Conservation (phyloP, 2,797 vertebrate species). For the Arrhamphus sclerolepis region DNA sequence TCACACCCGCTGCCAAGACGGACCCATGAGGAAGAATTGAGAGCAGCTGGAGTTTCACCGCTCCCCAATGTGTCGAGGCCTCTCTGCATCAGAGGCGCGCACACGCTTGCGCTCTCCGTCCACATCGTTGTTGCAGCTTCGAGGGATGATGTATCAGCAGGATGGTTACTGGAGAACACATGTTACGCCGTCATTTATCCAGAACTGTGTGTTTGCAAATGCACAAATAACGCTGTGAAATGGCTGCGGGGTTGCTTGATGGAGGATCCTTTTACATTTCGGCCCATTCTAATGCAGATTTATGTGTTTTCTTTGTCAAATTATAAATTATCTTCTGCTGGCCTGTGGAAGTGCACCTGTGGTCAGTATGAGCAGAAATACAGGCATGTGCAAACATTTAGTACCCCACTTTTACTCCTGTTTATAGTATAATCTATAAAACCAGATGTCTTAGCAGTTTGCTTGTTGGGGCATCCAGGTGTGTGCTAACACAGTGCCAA, state of each 20-base stretch:
- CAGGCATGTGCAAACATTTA: too few relatives aligned
- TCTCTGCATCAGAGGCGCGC: constrained; percentile 29
- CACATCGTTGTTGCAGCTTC: constrained; percentile 20
- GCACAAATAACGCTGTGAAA: constrained; percentile 1
- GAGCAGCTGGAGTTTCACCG: constrained; percentile 66
- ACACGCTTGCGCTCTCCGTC: constrained; percentile 1
- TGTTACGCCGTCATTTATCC: constrained; percentile 26
- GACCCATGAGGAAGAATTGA: constrained; percentile 55
- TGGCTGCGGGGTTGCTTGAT: too few relatives aligned
- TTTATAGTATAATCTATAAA: too few relatives aligned
- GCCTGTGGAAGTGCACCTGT: constrained; percentile 48
- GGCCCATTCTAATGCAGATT: background rate
- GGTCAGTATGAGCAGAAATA: constrained; percentile 46
- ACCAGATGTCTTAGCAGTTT: too few relatives aligned
- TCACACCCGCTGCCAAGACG: constrained; percentile 47
- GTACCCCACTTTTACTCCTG: too few relatives aligned
- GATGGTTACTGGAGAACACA: constrained; percentile 30
- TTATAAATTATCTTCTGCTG: constrained; percentile 32
- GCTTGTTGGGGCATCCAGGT: too few relatives aligned
- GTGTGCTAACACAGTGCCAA: too few relatives aligned
- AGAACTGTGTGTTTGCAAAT: constrained; percentile 7
- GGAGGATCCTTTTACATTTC: constrained; percentile 16
- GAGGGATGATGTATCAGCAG: constrained; percentile 28
- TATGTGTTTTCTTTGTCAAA: constrained; percentile 13
- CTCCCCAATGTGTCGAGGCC: constrained; percentile 52